Evolutionary conservation across 2,888 invertebrate species (phyloP), one percentile per base, ranked within the genome.

Genomic region (Tipula unca): DNA sequence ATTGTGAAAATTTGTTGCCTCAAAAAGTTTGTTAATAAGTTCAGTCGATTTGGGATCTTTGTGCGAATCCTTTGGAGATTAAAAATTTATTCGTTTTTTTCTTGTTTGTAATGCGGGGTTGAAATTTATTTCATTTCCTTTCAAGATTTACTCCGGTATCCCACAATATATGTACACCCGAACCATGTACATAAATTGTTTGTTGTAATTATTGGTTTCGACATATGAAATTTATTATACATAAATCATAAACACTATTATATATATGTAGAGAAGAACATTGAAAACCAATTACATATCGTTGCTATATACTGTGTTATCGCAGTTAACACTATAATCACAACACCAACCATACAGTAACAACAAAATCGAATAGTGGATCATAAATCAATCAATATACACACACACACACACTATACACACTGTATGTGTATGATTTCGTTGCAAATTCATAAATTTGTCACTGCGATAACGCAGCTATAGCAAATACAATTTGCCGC

Each of bases 361-460:
- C 48, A 54, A 17, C 6, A 5, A 25, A 20, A 69, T 10, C 10
- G 69, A 69, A 25, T n/a, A 69, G 25, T 69, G 69, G 69, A 69
- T 69, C 69, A 69, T 69, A 69, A 69, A 69, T 69, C 69, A 69
- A 69, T 69, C 69, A 69, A 69, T 69, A 48, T 42, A 42, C n/a
- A 8, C 69, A 69, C 17, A 20, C 69, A 10, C 25, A n/a, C n/a
- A 32, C 69, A 69, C 20, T 69, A 8, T 25, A 69, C 17, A 20
- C 69, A 10, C 25, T 69, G 69, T 69, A 1, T 69, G 8, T 25
- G 48, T 17, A 10, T 69, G 69, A 10, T 69, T 20, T 25, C 69
- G 25, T 69, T 69, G 25, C 25, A 69, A 25, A 25, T 25, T 69
- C 69, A 69, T 69, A 69, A 25, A 69, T 69, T 25, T 8, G 25